Conservation (phyloP, 35 echinoderm and acorn worm genomes). For the Stichopus chloronotus region DNA sequence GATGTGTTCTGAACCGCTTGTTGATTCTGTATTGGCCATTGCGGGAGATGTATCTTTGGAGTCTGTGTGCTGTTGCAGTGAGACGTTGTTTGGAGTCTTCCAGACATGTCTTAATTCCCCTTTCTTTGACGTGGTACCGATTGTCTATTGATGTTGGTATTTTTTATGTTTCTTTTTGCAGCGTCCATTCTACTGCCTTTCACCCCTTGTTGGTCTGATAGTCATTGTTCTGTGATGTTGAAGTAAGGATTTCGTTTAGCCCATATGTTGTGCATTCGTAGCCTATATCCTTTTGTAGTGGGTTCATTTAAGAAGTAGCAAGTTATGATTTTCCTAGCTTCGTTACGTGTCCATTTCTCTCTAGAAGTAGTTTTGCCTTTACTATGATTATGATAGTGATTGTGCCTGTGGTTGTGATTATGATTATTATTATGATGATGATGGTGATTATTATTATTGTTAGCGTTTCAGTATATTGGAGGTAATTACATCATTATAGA, state of each 20-base stretch:
- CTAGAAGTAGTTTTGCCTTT: not conserved
- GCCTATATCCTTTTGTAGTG: too few species aligned
- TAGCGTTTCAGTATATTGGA: too few species aligned
- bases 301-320: too few species aligned
- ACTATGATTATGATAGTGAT: not conserved
- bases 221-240: not conserved
- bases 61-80: slow-evolving; percentile 1
- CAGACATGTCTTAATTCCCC: not conserved
- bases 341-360: not conserved
- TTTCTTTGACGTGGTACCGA: slow-evolving; percentile 22
- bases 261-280: not conserved
- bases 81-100: not conserved
- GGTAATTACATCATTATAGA: too few species aligned
- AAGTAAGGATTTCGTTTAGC: slow-evolving; percentile 3
- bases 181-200: not conserved
- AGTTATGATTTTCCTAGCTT: not conserved
- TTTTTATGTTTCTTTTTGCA: not conserved
- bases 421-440: too few species aligned
- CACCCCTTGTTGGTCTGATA: not conserved
- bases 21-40: not conserved
- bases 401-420: too few species aligned
- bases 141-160: not conserved
- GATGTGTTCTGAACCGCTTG: not conserved
- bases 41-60: not conserved
- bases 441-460: too few species aligned